Evolutionary conservation across 2,113 vertebrate species (phyloP), one percentile per base, ranked within the genome.

Genomic region (Setophaga kirtlandii): DNA sequence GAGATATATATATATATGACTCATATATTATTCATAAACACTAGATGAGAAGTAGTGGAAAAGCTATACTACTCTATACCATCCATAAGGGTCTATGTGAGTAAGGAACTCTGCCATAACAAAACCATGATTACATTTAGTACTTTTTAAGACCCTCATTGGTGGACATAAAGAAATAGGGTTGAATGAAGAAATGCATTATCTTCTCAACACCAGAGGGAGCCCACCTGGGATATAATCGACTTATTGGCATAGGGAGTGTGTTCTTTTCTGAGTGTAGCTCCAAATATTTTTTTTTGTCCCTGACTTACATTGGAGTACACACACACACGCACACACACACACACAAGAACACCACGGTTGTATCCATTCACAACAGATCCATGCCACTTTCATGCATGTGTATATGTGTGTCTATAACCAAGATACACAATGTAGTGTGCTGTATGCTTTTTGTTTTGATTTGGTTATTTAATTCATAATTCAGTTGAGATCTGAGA

Each of bases 401-500:
- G 49, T 78, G 65, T 83, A 31, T 67, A 15, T 62, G 65, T 90
- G 58, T 75, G 62, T 83, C 46, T 52, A 42, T 79, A 89, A 91
- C 44, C 68, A 81, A 87, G 74, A 74, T 87, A 68, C 3, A 1
- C 2, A 6, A 83, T 73, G 75, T 74, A 63, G 56, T 88, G 35
- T 63, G 63, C 59, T 81, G 50, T 86, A 30, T 94, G 77, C 58
- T 79, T 90, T 46, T 93, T 91, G 91, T 92, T 96, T 96, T 93
- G 74, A 83, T 92, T 88, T 86, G 80, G 75, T 90, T 62, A 80
- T 96, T 96, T 96, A 95, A 96, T 95, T 97, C 79, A 75, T 96
- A 96, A 96, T 96, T 97, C 93, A 96, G 89, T 91, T 94, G 94
- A 87, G 79, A 95, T 87, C 95, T 78, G 33, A 96, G 94, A 88